phyloP scores from a whole-genome alignment of 1,140 invertebrate species.

The Sarcophaga bullata region DNA sequence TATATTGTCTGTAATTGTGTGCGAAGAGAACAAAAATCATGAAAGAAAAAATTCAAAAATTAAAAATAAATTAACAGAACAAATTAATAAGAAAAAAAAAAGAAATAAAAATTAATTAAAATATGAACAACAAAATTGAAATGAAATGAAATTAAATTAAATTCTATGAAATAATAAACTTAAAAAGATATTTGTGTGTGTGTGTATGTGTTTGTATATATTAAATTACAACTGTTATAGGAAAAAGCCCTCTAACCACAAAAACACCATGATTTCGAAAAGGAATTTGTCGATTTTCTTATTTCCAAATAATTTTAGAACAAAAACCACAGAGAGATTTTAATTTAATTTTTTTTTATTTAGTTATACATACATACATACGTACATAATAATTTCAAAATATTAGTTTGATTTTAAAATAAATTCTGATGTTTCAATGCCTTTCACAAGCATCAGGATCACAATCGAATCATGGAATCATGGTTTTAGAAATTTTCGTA shows the following conservation, averaged over 20 bases:
- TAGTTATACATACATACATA: too few species aligned
- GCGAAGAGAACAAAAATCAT: constrained; percentile 35
- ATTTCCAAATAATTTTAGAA: not conserved
- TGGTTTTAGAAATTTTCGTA: too few species aligned
- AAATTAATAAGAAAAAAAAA: constrained; percentile 33
- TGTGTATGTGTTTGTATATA: not conserved
- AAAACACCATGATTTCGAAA: not conserved
- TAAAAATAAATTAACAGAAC: constrained; percentile 46
- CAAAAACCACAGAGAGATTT: too few species aligned
- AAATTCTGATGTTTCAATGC: too few species aligned
- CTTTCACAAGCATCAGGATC: too few species aligned
- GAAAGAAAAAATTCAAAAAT: constrained; percentile 47
- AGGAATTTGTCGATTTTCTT: not conserved
- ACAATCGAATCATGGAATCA: too few species aligned
- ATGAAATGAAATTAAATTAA: constrained; percentile 23
- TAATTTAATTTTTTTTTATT: too few species aligned
- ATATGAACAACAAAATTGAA: constrained; percentile 9
- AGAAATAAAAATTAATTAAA: constrained; percentile 28
- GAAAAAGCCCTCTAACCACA: not conserved
- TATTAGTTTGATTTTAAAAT: too few species aligned
- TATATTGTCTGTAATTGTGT: constrained; percentile 42
- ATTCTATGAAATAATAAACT: too few species aligned
- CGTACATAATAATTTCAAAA: too few species aligned
- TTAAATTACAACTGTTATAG: not conserved
- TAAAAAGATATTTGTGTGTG: too few species aligned